Percentiles rank a stretch among this genome's conserved stretches.
Conservation (phyloP, 1,140 invertebrate species). For the Subanguina moxae region DNA sequence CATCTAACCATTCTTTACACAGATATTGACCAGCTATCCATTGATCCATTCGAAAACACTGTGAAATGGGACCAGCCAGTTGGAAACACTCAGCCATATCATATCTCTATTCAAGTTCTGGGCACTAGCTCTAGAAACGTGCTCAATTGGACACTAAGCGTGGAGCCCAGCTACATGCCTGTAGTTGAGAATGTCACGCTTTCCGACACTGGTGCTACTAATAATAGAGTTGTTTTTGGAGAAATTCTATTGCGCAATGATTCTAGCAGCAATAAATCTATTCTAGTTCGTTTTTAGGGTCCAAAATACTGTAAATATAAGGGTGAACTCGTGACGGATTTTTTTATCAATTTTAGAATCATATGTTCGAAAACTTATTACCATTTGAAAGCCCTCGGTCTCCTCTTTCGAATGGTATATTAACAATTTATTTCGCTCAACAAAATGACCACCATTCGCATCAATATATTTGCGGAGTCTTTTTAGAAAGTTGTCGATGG, state of each 20-base stretch:
- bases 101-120: neutral
- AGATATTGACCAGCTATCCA: neutral
- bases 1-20: neutral
- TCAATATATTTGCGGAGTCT: too few species aligned
- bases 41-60: constrained; percentile 5
- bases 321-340: too few species aligned
- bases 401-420: too few species aligned
- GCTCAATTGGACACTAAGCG: constrained; percentile 2
- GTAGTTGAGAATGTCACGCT: constrained; percentile 1
- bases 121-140: neutral
- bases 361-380: too few species aligned
- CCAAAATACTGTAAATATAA: neutral
- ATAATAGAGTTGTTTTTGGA: neutral
- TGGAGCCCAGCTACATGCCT: constrained; percentile 12
- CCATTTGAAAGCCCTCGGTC: too few species aligned
- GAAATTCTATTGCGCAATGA: too few species aligned
- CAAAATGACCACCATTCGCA: too few species aligned
- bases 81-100: neutral
- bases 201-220: neutral
- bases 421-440: too few species aligned
- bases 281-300: neutral
- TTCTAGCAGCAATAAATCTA: neutral
- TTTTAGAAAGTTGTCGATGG: too few species aligned
- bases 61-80: constrained; percentile 7
- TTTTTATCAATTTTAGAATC: too few species aligned